Percentiles rank a stretch among this genome's conserved stretches.
These are phyloP conservation scores for Noctua janthe DNA, from an alignment of 2,888 invertebrate species.

Conservation along the genomic window DNA sequence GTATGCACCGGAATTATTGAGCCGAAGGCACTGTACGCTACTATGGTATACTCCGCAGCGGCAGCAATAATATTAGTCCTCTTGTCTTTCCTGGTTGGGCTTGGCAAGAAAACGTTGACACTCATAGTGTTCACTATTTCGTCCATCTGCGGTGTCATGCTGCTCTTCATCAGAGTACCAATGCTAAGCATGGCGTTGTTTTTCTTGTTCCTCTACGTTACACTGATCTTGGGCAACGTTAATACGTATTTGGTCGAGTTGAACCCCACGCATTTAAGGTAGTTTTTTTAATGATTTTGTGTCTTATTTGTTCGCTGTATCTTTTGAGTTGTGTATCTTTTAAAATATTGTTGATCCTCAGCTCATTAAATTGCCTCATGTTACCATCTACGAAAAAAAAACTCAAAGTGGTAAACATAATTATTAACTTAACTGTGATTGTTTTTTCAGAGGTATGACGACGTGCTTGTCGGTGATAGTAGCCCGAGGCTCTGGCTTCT, in stretches of 20 bases:
- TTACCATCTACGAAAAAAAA: not conserved
- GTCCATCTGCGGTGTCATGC: conserved; percentile 71
- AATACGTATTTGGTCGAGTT: conserved; percentile 85
- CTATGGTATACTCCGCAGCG: conserved; percentile 80
- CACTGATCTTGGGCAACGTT: conserved; percentile 81
- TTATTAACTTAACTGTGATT: not conserved
- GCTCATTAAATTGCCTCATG: not conserved
- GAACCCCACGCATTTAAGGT: conserved; percentile 87
- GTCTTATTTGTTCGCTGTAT: not conserved
- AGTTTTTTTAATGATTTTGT: not conserved
- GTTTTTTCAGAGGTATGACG: conserved; percentile 81
- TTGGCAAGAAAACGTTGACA: conserved; percentile 80
- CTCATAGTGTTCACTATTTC: conserved; percentile 75
- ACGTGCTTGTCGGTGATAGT: conserved; percentile 84
- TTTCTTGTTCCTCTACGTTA: conserved; percentile 81
- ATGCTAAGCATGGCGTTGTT: conserved; percentile 80
- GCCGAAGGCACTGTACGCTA: conserved; percentile 79
- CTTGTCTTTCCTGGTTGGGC: conserved; percentile 79
- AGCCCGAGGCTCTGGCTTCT: conserved; percentile 83
- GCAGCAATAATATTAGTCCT: conserved; percentile 73
- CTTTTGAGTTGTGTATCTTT: not conserved
- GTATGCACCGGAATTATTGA: conserved; percentile 79
- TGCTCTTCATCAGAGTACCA: conserved; percentile 78
- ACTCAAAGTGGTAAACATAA: not conserved
- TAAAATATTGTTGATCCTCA: not conserved